These are phyloP conservation scores for Hypomecis atomaria DNA, from an alignment of 2,888 invertebrate genomes.

Conservation along the genomic window DNA sequence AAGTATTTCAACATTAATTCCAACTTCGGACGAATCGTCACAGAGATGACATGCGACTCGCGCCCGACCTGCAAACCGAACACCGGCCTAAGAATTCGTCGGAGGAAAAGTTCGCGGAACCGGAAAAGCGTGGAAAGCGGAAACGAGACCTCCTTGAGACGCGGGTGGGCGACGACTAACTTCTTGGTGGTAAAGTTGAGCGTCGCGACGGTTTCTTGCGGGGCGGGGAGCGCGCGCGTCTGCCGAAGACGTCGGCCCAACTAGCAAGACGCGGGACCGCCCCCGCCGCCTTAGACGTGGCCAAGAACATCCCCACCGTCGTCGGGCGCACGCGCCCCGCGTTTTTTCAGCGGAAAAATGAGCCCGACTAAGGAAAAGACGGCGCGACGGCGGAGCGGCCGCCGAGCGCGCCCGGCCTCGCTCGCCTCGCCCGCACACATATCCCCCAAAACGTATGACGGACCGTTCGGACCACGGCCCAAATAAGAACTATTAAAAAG, in stretches of 20 bases:
- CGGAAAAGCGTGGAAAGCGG: constrained; percentile 66
- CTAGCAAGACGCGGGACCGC: constrained; percentile 84
- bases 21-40: constrained; percentile 78
- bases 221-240: constrained; percentile 83
- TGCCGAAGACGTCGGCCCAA: constrained; percentile 82
- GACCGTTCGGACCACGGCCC: constrained; percentile 75
- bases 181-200: constrained; percentile 85
- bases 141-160: constrained; percentile 83
- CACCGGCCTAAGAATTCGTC: constrained; percentile 24
- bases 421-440: constrained; percentile 52
- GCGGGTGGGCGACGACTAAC: constrained; percentile 85
- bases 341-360: constrained; percentile 85
- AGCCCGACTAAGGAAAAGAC: constrained; percentile 83
- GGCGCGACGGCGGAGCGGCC: constrained; percentile 56
- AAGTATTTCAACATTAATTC: constrained; percentile 85
- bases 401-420: constrained; percentile 45
- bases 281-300: constrained; percentile 83
- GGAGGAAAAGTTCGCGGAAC: constrained; percentile 52
- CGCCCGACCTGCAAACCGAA: constrained; percentile 44
- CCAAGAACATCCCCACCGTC: constrained; percentile 82
- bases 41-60: constrained; percentile 75
- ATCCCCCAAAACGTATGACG: constrained; percentile 64
- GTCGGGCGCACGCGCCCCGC: constrained; percentile 81
- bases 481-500: constrained; percentile 81
- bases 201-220: constrained; percentile 83